These are phyloP conservation scores for Chironomus tepperi DNA, from an alignment of 1,140 invertebrate genomes.

Conservation along the genomic window DNA sequence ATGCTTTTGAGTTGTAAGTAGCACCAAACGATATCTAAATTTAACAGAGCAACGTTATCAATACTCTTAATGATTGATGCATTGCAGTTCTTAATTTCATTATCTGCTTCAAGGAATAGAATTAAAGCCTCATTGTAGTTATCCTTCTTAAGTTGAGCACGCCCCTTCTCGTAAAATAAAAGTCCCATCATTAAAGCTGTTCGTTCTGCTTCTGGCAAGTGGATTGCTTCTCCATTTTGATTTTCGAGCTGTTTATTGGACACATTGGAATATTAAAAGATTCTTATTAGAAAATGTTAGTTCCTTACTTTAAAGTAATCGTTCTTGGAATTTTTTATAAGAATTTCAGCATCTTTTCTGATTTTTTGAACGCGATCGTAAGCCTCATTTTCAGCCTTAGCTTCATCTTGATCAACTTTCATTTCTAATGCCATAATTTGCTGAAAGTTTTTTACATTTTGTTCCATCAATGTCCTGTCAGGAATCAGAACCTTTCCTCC, in stretches of 20 bases:
- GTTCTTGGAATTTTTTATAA: background rate
- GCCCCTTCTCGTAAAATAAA: slow-evolving; percentile 67
- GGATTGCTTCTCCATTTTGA: slow-evolving; percentile 60
- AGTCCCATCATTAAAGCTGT: slow-evolving; percentile 60
- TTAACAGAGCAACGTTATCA: slow-evolving; percentile 72
- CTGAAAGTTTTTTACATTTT: slow-evolving; percentile 51
- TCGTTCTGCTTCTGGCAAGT: slow-evolving; percentile 55
- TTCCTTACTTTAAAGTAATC: slow-evolving; percentile 25
- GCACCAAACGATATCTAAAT: slow-evolving; percentile 78
- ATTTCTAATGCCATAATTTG: slow-evolving; percentile 54
- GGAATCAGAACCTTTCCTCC: background rate
- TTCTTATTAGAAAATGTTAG: slow-evolving; percentile 3
- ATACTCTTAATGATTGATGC: slow-evolving; percentile 56
- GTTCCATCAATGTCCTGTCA: background rate
- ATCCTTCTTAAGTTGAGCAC: slow-evolving; percentile 51
- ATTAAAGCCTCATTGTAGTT: slow-evolving; percentile 60
- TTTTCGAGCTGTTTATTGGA: slow-evolving; percentile 56
- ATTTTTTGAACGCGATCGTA: slow-evolving; percentile 34
- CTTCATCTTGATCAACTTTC: slow-evolving; percentile 34
- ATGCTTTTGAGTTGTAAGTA: slow-evolving; percentile 64
- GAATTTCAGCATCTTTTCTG: slow-evolving; percentile 33
- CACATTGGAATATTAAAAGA: slow-evolving; percentile 25
- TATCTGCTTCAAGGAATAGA: slow-evolving; percentile 65
- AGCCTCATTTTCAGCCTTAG: slow-evolving; percentile 29
- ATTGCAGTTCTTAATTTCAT: slow-evolving; percentile 58